Evolutionary conservation across 2,113 vertebrate genomes (phyloP).

Genomic region (Microcebus lehilahytsara): DNA sequence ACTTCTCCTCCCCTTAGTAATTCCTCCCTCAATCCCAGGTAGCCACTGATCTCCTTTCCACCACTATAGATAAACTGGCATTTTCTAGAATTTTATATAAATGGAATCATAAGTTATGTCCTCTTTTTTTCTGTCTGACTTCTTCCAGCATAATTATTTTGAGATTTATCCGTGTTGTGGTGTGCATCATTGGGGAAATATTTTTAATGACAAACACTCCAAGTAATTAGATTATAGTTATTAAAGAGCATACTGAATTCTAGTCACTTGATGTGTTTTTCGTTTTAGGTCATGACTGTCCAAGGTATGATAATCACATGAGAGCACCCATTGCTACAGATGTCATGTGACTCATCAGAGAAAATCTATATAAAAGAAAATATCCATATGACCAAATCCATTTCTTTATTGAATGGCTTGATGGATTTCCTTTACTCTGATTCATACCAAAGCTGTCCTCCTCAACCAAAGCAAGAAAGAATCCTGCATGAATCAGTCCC

Average conservation of each 20-base stretch:
- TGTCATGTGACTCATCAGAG: slow-evolving; percentile 45
- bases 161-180: not conserved
- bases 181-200: slow-evolving; percentile 34
- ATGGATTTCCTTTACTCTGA: slow-evolving; percentile 73
- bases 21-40: not conserved
- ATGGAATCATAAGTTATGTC: not conserved
- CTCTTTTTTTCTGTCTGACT: not conserved
- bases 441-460: slow-evolving; percentile 76
- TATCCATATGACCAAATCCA: not conserved
- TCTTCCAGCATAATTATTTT: slow-evolving; percentile 12
- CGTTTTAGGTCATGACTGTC: slow-evolving; percentile 71
- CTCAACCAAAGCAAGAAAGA: slow-evolving; percentile 77
- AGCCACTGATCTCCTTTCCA: not conserved
- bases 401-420: slow-evolving; percentile 71
- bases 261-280: slow-evolving; percentile 34
- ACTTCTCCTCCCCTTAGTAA: not conserved
- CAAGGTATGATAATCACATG: slow-evolving; percentile 49
- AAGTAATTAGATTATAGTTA: not conserved
- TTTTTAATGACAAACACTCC: not conserved
- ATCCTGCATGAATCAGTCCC: slow-evolving; percentile 61
- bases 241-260: slow-evolving; percentile 1
- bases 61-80: not conserved
- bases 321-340: slow-evolving; percentile 32
- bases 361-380: slow-evolving; percentile 44
- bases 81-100: slow-evolving; percentile 46